Evolutionary conservation across 2,888 invertebrate genomes (phyloP), one percentile per base, ranked within the genome.

Genomic region (Physocephala rufipes): DNA sequence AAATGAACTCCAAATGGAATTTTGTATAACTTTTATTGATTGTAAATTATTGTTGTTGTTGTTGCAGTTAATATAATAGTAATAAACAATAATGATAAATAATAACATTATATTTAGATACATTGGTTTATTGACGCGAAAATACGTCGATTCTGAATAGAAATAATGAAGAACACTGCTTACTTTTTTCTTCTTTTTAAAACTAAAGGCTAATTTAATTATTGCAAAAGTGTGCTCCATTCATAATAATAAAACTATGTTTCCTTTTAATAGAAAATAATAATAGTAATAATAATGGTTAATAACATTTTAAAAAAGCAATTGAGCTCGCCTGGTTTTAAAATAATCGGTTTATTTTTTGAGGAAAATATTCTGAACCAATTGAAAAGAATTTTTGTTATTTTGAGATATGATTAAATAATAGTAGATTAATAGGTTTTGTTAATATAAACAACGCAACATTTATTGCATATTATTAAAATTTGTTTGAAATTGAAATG

Each of bases 41-140:
- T 68, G 59, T 68, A 68, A 68, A 68, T 68, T 68, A 61, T 61
- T 68, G 67, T 68, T 55, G 66, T 47, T 61, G 49, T 47, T 49
- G 26, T 65, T 53, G 28, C 26, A 62, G 43, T 62, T 36, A 62
- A 67, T 67, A 43, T 58, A 67, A 67, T 67, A 43, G 45, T 67
- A 59, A 45, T 67, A 67, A 58, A 59, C 21, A 49, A 47, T 58
- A 67, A 49, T 68, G 61, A 61, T 61, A 68, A 68, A 68, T 67
- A 67, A 58, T 67, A 67, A 67, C 43, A 67, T 59, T 47, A 68
- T 43, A 68, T 55, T 61, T 61, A 30, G 49, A 19, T 49, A 68
- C 67, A 68, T 59, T 61, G 61, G 47, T 61, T 30, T 68, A 15
- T 24, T 67, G 53, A 43, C 55, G 55, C 55, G 30, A 36, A 9